Evolutionary conservation across 2,797 vertebrate species (phyloP).

Genomic region (Enteromius viviparus): DNA sequence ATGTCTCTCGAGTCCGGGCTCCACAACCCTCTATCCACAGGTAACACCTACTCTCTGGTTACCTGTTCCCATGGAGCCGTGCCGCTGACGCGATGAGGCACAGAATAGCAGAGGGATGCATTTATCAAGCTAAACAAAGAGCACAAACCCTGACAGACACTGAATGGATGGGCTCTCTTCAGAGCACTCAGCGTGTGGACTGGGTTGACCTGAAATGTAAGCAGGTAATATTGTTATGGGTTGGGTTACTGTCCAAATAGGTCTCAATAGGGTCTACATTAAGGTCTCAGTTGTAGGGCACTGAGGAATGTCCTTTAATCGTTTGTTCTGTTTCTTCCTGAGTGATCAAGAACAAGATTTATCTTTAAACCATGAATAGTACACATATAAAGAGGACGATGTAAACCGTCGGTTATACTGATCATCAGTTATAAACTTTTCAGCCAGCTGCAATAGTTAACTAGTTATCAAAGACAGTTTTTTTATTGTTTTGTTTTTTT

Average conservation of each 20-base stretch:
- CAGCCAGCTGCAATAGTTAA: neutral
- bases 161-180: conserved; percentile 30
- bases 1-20: conserved; percentile 59
- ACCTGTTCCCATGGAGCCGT: conserved; percentile 68
- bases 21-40: conserved; percentile 58
- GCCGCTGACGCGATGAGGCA: conserved; percentile 56
- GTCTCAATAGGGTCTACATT: conserved; percentile 15
- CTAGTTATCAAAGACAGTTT: neutral
- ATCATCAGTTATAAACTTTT: neutral
- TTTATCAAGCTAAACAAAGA: conserved; percentile 58
- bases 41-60: conserved; percentile 70
- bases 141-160: conserved; percentile 29
- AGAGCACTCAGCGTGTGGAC: conserved; percentile 29
- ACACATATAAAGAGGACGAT: neutral
- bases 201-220: conserved; percentile 41
- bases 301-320: neutral
- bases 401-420: neutral
- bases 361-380: neutral
- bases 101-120: conserved; percentile 42
- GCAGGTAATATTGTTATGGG: conserved; percentile 24
- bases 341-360: neutral
- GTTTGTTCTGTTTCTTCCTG: neutral
- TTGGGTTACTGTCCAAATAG: conserved; percentile 29
- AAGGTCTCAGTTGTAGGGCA: conserved; percentile 13
- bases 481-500: neutral